These are phyloP conservation scores for Odontamblyopus lacepedii DNA, from an alignment of 2,797 vertebrate species.

Conservation along the genomic window DNA sequence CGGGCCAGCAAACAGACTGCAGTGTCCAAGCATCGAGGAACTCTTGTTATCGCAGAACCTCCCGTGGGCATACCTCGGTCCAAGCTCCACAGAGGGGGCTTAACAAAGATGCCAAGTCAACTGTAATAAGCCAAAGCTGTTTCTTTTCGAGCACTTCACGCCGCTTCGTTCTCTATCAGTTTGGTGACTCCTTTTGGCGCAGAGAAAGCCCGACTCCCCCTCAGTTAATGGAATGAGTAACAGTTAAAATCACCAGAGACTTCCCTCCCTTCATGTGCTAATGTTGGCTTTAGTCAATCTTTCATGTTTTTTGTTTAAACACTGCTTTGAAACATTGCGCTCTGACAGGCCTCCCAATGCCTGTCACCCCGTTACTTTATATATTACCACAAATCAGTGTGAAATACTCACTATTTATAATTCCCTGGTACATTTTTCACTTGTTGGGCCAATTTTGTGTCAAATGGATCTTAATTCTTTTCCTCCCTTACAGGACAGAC, in stretches of 20 bases:
- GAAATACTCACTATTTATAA: slow-evolving; percentile 35
- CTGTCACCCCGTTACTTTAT: slow-evolving; percentile 28
- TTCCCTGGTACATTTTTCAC: slow-evolving; percentile 22
- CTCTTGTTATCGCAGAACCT: slow-evolving; percentile 70
- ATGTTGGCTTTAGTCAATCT: slow-evolving; percentile 43
- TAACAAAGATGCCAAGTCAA: slow-evolving; percentile 62
- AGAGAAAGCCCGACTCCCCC: slow-evolving; percentile 42
- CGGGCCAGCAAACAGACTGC: slow-evolving; percentile 75
- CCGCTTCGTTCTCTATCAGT: slow-evolving; percentile 59
- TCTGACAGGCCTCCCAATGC: slow-evolving; percentile 29
- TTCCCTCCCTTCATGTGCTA: slow-evolving; percentile 51
- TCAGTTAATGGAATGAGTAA: slow-evolving; percentile 60
- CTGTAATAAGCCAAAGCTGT: slow-evolving; percentile 67
- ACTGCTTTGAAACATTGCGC: slow-evolving; percentile 49
- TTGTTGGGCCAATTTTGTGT: slow-evolving; percentile 28
- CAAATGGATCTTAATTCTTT: slow-evolving; percentile 26
- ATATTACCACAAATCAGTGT: slow-evolving; percentile 39
- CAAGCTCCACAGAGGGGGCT: slow-evolving; percentile 74
- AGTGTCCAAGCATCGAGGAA: slow-evolving; percentile 74
- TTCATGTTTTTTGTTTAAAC: slow-evolving; percentile 54
- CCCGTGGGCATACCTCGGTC: slow-evolving; percentile 72
- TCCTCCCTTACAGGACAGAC: slow-evolving; percentile 25
- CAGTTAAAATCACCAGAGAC: slow-evolving; percentile 51
- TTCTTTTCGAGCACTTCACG: slow-evolving; percentile 58
- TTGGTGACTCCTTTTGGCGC: slow-evolving; percentile 58